Evolutionary conservation across 1,140 invertebrate genomes (phyloP).

Genomic region (Littorina saxatilis): DNA sequence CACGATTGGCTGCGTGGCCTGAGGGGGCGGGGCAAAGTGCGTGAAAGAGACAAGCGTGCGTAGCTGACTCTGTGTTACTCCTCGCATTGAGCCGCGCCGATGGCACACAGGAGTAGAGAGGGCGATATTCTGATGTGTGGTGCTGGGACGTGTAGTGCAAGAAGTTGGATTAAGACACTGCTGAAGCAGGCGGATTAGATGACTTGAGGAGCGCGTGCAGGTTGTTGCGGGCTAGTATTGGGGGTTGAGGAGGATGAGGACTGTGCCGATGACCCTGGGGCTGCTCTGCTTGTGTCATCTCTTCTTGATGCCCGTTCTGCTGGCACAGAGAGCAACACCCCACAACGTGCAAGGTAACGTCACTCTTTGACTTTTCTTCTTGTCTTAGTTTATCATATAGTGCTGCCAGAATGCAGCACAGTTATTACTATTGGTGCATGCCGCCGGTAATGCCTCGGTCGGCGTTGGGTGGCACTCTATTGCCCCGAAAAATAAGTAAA

Average conservation of each 20-base stretch:
- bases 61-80: not conserved
- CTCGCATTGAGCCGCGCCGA: not conserved
- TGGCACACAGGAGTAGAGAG: not conserved
- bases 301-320: conserved; percentile 37
- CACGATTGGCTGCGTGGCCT: conserved; percentile 13
- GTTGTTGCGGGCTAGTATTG: not conserved
- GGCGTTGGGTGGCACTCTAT: too few relatives aligned
- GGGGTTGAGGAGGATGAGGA: conserved; percentile 39
- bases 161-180: not conserved
- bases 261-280: conserved; percentile 47
- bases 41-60: not conserved
- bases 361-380: conserved; percentile 5
- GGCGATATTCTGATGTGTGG: conserved; percentile 16
- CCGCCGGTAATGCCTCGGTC: too few relatives aligned
- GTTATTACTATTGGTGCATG: too few relatives aligned
- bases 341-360: not conserved
- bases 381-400: not conserved
- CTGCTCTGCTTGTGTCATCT: conserved; percentile 44
- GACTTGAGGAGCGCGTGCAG: not conserved
- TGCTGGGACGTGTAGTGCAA: not conserved
- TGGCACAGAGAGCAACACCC: conserved; percentile 34
- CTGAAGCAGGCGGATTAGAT: conserved; percentile 8
- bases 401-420: too few relatives aligned
- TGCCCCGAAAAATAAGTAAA: too few relatives aligned
- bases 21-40: conserved; percentile 8